Conservation (phyloP, 2,888 invertebrate genomes). For the Apotomis capreana region DNA sequence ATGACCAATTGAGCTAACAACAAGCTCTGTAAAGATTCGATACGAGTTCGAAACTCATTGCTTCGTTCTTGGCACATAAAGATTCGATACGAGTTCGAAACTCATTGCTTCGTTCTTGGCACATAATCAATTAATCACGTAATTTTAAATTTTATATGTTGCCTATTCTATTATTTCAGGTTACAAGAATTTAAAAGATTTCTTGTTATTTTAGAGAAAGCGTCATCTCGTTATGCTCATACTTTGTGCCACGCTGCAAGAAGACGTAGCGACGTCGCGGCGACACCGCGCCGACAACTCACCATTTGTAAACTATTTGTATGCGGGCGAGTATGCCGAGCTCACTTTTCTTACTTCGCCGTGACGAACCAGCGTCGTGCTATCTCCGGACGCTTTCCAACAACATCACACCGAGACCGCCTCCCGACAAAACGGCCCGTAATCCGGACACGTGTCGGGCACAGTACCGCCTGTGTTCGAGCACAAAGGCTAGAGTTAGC, state of each 20-base stretch:
- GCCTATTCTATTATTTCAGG: too few relatives aligned
- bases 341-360: constrained; percentile 80
- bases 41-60: too few relatives aligned
- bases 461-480: constrained; percentile 33
- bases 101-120: too few relatives aligned
- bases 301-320: constrained; percentile 84
- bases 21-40: too few relatives aligned
- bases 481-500: constrained; percentile 43
- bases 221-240: constrained; percentile 4
- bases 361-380: constrained; percentile 67
- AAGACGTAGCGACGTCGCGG: constrained; percentile 50
- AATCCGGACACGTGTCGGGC: constrained; percentile 30
- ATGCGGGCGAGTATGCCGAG: constrained; percentile 73
- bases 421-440: constrained; percentile 38
- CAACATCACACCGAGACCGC: constrained; percentile 41
- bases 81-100: too few relatives aligned
- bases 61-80: too few relatives aligned
- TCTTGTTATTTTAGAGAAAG: too few relatives aligned
- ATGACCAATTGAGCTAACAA: too few relatives aligned
- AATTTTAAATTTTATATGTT: too few relatives aligned
- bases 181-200: too few relatives aligned
- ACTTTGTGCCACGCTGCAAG: constrained; percentile 27
- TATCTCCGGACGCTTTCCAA: constrained; percentile 56
- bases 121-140: too few relatives aligned
- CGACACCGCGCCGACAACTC: constrained; percentile 62